Evolutionary conservation across 53 echinoderm and acorn worm species (phyloP).

Genomic region (Holothuria scabra): DNA sequence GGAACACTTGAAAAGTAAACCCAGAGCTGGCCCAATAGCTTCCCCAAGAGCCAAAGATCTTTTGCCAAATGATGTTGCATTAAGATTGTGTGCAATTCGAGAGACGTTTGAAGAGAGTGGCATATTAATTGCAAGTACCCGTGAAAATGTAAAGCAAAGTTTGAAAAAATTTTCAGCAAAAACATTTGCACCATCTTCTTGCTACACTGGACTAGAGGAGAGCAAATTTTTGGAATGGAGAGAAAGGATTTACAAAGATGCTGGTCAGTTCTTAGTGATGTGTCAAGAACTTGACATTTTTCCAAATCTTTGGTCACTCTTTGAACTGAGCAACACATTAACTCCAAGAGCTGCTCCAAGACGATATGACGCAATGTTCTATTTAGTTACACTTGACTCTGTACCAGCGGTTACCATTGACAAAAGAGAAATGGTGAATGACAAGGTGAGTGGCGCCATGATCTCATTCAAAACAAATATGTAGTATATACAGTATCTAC

Average conservation of each 20-base stretch:
- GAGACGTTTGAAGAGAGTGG: slow-evolving; percentile 98
- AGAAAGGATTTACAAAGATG: slow-evolving; percentile 68
- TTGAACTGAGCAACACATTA: slow-evolving; percentile 85
- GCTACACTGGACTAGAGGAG: no score
- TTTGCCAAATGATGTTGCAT: slow-evolving; percentile 85
- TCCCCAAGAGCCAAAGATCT: not conserved
- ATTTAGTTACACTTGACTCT: slow-evolving; percentile 71
- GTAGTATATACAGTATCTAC: no score
- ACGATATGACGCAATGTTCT: slow-evolving; percentile 90
- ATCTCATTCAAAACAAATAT: slow-evolving; percentile 49
- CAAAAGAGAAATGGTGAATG: slow-evolving; percentile 70
- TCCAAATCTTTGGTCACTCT: slow-evolving; percentile 88
- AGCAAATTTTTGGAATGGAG: slow-evolving; percentile 63
- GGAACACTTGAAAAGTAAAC: not conserved
- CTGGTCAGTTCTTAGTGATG: slow-evolving; percentile 64
- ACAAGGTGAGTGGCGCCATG: slow-evolving; percentile 48
- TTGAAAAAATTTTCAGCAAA: not conserved
- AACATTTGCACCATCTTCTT: no score
- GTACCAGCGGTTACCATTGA: slow-evolving; percentile 71
- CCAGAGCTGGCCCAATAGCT: slow-evolving; percentile 1
- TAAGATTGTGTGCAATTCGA: slow-evolving; percentile 84
- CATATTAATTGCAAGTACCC: slow-evolving; percentile 58
- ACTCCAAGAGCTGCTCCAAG: slow-evolving; percentile 74
- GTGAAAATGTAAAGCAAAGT: not conserved
- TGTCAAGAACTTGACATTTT: slow-evolving; percentile 67